phyloP scores from a whole-genome alignment of 2,797 vertebrate species.

The Rhynchonycteris naso region DNA sequence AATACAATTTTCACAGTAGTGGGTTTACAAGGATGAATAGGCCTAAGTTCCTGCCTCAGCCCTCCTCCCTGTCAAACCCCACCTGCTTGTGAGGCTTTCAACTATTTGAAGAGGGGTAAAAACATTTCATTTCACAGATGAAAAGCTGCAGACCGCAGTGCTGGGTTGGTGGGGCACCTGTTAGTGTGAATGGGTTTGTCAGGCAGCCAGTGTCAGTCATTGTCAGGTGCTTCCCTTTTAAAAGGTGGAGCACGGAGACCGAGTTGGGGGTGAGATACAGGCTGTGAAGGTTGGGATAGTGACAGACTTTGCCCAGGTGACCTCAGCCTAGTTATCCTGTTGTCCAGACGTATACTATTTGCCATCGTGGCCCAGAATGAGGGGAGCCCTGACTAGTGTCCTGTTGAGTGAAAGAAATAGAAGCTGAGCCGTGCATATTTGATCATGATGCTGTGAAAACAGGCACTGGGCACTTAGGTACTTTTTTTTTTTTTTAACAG shows the following conservation, averaged over 20 bases:
- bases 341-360: constrained; percentile 24
- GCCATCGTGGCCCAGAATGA: constrained; percentile 11
- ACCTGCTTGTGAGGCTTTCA: not conserved
- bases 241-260: not conserved
- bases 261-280: not conserved
- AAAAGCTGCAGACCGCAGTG: not conserved
- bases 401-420: not conserved
- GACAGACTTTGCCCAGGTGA: not conserved
- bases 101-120: not conserved
- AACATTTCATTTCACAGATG: not conserved
- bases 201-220: not conserved
- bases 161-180: not conserved
- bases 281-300: not conserved
- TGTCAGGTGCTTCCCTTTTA: not conserved
- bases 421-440: not conserved
- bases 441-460: not conserved
- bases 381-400: constrained; percentile 3
- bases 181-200: not conserved
- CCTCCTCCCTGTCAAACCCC: not conserved
- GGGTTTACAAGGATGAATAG: not conserved
- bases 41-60: not conserved
- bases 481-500: no score
- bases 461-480: no score
- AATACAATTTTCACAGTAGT: not conserved
- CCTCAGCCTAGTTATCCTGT: not conserved